Evolutionary conservation across 2,797 vertebrate species (phyloP).

Genomic region (Phoeniculus purpureus): DNA sequence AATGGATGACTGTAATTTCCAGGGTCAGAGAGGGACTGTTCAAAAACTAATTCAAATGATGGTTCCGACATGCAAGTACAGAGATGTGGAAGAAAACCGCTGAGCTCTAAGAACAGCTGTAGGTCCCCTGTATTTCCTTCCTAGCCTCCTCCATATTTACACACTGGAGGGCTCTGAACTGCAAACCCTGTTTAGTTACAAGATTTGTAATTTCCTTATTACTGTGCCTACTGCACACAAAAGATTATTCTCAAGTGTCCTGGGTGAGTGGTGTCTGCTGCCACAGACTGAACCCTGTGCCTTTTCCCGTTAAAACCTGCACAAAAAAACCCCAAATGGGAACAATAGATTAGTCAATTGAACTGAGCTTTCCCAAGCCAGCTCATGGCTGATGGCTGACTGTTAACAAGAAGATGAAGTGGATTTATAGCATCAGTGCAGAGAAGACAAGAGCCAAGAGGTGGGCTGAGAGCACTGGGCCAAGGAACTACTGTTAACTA

Average conservation of each 20-base stretch:
- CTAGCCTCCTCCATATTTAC: not conserved
- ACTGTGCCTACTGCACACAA: not conserved
- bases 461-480: not conserved
- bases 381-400: not conserved
- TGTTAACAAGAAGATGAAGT: not conserved
- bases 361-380: not conserved
- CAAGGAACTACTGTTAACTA: not conserved
- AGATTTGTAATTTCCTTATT: not conserved
- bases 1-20: not conserved
- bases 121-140: not conserved
- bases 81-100: not conserved
- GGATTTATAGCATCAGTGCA: not conserved
- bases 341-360: not conserved
- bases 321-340: not conserved
- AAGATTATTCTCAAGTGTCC: not conserved
- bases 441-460: not conserved
- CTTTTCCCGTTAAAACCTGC: not conserved
- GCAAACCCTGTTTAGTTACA: not conserved
- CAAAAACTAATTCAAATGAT: not conserved
- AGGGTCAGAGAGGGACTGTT: not conserved
- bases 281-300: not conserved
- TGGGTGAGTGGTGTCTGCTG: not conserved
- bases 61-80: not conserved
- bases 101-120: not conserved
- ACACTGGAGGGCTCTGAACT: not conserved